Evolutionary conservation across 2,888 invertebrate genomes (phyloP).

Genomic region (Punctoribates punctum): DNA sequence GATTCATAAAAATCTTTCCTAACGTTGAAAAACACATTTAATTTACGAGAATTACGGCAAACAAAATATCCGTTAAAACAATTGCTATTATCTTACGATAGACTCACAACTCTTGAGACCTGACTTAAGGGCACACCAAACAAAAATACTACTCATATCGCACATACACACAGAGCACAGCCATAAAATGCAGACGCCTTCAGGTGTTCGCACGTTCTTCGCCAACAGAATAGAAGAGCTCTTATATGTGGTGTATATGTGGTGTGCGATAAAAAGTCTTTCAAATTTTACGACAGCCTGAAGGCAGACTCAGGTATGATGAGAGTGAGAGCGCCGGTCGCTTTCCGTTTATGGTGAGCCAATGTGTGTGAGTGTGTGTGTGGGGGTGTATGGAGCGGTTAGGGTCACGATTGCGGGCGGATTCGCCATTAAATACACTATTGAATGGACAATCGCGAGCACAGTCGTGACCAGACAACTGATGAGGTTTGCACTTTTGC

Average conservation of each 20-base stretch:
- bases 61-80: neutral
- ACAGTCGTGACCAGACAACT: constrained; percentile 23
- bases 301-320: neutral
- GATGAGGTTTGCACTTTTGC: neutral
- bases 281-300: neutral
- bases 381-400: constrained; percentile 1
- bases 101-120: too few relatives aligned
- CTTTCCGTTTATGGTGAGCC: neutral
- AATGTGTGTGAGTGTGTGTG: neutral
- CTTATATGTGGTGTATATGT: too few relatives aligned
- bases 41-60: too few relatives aligned
- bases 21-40: neutral
- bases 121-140: neutral
- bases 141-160: constrained; percentile 1
- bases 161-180: neutral
- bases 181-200: neutral
- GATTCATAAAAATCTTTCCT: neutral
- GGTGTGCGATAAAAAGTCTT: too few relatives aligned
- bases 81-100: too few relatives aligned
- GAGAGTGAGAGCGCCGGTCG: neutral
- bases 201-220: constrained; percentile 2
- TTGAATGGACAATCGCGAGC: constrained; percentile 24
- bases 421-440: neutral
- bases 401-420: constrained; percentile 28
- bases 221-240: too few relatives aligned